Evolutionary conservation across 2,113 vertebrate genomes (phyloP).

Genomic region (Zosterops japonicus): DNA sequence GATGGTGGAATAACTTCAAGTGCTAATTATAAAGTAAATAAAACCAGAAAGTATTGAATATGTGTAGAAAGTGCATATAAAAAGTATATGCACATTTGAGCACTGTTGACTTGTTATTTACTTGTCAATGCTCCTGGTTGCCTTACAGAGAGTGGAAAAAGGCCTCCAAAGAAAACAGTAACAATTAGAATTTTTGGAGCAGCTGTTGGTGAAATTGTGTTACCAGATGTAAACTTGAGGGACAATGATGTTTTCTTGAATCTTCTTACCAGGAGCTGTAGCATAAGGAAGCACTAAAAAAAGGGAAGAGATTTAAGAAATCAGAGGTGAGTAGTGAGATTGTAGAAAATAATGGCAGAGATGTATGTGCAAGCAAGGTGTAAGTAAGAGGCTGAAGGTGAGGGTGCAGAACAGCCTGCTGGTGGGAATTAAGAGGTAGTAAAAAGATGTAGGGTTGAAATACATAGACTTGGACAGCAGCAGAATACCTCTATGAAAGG

Average conservation of each 20-base stretch:
- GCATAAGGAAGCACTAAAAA: neutral
- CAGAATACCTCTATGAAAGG: neutral
- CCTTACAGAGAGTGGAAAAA: neutral
- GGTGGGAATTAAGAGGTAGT: neutral
- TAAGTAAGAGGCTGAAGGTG: neutral
- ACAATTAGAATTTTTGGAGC: neutral
- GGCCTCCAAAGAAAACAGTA: neutral
- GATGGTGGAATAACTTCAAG: neutral
- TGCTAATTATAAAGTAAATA: conserved; percentile 20
- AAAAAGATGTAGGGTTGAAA: neutral
- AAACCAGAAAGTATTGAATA: neutral
- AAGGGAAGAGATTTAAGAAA: neutral
- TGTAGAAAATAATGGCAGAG: neutral
- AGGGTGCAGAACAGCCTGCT: neutral
- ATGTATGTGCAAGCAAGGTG: neutral
- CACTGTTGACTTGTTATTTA: neutral
- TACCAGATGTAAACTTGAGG: neutral
- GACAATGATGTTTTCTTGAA: neutral
- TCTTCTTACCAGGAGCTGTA: neutral
- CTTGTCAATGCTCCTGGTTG: neutral
- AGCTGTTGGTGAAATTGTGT: neutral
- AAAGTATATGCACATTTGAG: neutral
- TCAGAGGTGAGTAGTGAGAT: neutral
- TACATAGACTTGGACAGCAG: neutral
- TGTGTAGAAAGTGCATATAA: neutral